Evolutionary conservation across 2,888 invertebrate genomes (phyloP).

Genomic region (Heliothis peltigera): DNA sequence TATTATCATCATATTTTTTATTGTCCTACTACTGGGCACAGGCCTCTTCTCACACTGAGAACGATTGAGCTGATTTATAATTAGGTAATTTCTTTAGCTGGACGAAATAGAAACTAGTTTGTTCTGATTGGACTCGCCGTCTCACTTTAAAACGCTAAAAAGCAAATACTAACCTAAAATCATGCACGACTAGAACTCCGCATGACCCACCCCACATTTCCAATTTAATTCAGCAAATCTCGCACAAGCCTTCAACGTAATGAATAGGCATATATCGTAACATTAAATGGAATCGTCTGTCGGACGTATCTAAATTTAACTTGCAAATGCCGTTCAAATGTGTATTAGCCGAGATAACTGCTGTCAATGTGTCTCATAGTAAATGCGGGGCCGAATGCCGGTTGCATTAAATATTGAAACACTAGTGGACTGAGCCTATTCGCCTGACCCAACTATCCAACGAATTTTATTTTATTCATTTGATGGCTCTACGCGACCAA

Average conservation of each 20-base stretch:
- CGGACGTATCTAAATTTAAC: slow-evolving; percentile 51
- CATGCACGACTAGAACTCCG: not conserved
- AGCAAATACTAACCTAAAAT: not conserved
- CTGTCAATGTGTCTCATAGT: slow-evolving; percentile 69
- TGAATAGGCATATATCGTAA: slow-evolving; percentile 35
- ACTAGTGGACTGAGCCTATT: slow-evolving; percentile 50
- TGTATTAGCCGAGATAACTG: slow-evolving; percentile 63
- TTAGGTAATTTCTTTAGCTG: too few relatives aligned
- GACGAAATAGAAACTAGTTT: too few relatives aligned
- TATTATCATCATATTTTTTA: too few relatives aligned
- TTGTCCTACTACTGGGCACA: too few relatives aligned
- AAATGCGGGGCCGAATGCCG: slow-evolving; percentile 53
- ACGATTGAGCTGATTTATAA: too few relatives aligned
- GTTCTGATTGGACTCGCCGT: too few relatives aligned
- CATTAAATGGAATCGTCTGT: slow-evolving; percentile 34
- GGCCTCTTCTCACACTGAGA: too few relatives aligned
- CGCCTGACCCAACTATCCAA: slow-evolving; percentile 55
- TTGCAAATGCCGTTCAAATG: slow-evolving; percentile 57
- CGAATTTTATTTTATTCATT: slow-evolving; percentile 65
- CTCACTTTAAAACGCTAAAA: not conserved
- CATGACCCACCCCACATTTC: slow-evolving; percentile 6
- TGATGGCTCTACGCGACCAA: slow-evolving; percentile 36
- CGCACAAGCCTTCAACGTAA: slow-evolving; percentile 10
- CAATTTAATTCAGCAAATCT: slow-evolving; percentile 4
- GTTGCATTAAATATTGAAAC: slow-evolving; percentile 68